Evolutionary conservation across 37 sponge, comb jelly and placozoan genomes (phyloP).

Genomic region (Beroe forskalii): DNA sequence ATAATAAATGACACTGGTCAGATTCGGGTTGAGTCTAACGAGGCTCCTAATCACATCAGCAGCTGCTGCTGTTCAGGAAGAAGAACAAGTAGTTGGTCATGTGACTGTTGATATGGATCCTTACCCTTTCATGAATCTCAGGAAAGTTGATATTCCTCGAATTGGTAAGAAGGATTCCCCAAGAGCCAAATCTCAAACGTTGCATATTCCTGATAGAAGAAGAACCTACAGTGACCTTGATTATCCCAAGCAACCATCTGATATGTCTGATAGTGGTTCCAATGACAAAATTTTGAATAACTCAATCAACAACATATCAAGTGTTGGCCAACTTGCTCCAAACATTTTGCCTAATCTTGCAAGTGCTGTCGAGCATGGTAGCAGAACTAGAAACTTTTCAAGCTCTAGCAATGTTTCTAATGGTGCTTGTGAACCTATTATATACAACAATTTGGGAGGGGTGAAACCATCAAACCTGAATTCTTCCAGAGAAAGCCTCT

Average conservation of each 20-base stretch:
- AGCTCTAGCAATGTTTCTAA: constrained; percentile 2
- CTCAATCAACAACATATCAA: constrained; percentile 39
- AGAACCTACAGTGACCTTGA: constrained; percentile 63
- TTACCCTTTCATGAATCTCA: constrained; percentile 46
- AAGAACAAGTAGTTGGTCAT: constrained; percentile 16
- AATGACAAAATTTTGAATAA: constrained; percentile 54
- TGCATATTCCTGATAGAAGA: neutral
- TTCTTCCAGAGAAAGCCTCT: neutral
- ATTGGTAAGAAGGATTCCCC: neutral
- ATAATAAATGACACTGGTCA: constrained; percentile 32
- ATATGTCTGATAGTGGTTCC: neutral
- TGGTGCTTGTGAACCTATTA: neutral
- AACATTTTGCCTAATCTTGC: constrained; percentile 36
- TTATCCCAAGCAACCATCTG: neutral
- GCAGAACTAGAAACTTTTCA: constrained; percentile 11
- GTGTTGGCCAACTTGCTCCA: neutral
- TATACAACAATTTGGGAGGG: constrained; percentile 4
- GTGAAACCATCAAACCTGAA: constrained; percentile 1
- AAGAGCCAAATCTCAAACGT: neutral
- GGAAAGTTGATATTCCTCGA: constrained; percentile 39
- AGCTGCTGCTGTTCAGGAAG: neutral
- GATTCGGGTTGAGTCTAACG: neutral
- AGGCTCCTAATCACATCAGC: neutral
- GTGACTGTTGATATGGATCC: constrained; percentile 46
- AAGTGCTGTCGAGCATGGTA: neutral